Conservation (phyloP, 2,113 vertebrate species). For the Nothobranchius furzeri region DNA sequence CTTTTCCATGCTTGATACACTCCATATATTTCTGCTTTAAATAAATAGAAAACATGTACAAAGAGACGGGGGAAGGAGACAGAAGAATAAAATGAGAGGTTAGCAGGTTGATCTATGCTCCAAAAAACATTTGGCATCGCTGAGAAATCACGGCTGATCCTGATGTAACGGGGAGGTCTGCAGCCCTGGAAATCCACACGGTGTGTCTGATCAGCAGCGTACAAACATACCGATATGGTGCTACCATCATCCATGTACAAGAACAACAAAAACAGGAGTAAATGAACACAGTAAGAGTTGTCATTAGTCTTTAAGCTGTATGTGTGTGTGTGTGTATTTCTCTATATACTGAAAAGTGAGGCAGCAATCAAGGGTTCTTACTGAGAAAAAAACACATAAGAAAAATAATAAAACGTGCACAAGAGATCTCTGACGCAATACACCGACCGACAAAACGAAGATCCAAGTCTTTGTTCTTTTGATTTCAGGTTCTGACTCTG, state of each 20-base stretch:
- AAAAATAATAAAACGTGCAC: constrained; percentile 60
- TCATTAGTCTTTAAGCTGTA: constrained; percentile 53
- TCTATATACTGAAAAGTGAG: constrained; percentile 70
- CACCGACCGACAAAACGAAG: constrained; percentile 33
- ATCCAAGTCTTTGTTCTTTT: constrained; percentile 20
- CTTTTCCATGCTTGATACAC: constrained; percentile 78
- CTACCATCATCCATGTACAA: constrained; percentile 60
- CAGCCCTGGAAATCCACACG: constrained; percentile 36
- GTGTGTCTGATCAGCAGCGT: constrained; percentile 27
- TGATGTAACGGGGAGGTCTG: constrained; percentile 48
- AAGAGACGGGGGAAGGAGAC: constrained; percentile 54
- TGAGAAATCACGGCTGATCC: constrained; percentile 62
- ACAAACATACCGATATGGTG: constrained; percentile 53
- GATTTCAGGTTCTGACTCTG: neutral
- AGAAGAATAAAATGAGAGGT: constrained; percentile 34
- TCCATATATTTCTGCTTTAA: constrained; percentile 80
- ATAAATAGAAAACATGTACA: constrained; percentile 82
- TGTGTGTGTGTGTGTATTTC: constrained; percentile 37
- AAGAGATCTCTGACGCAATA: constrained; percentile 51
- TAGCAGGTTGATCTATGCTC: constrained; percentile 51
- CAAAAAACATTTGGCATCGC: constrained; percentile 74
- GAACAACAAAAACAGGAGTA: constrained; percentile 46
- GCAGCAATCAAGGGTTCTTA: constrained; percentile 67
- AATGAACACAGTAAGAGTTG: constrained; percentile 48
- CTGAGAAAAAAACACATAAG: constrained; percentile 52